A percentile compares a stretch with the other conserved stretches of the same genome.
phyloP scores from a whole-genome alignment of 2,113 vertebrate species.

The Centropus unirufus region DNA sequence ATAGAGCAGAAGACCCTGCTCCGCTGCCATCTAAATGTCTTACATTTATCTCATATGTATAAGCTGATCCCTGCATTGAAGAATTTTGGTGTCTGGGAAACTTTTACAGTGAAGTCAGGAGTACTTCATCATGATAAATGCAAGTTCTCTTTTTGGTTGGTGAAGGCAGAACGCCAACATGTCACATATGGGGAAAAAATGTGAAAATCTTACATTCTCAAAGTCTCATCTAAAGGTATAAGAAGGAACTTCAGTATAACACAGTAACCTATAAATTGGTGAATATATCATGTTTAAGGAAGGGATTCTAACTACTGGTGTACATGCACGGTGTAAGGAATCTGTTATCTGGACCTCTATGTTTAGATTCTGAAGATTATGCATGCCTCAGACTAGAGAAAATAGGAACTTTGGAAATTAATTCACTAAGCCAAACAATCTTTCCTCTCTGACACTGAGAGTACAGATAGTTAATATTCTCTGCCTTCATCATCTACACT shows the following conservation, averaged over 20 bases:
- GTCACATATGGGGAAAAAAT: accelerated
- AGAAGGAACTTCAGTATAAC: neutral
- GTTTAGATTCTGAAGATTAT: neutral
- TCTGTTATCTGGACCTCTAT: neutral
- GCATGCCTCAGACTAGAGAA: neutral
- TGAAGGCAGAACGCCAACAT: neutral
- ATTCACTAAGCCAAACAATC: neutral
- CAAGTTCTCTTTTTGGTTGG: neutral
- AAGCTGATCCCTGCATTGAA: neutral
- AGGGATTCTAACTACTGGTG: neutral
- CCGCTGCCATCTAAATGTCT: neutral
- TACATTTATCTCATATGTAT: neutral
- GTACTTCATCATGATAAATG: neutral
- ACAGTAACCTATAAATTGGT: neutral
- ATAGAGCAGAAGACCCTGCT: neutral
- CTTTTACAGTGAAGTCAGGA: neutral
- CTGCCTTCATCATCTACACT: neutral
- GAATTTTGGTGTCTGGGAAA: neutral
- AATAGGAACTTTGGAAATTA: neutral
- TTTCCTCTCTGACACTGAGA: neutral
- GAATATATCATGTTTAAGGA: neutral
- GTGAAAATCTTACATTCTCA: neutral
- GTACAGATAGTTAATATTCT: neutral
- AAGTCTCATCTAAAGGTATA: neutral
- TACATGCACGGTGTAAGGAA: neutral